Evolutionary conservation across 2,797 vertebrate genomes (phyloP), one percentile per base, ranked within the genome.

Genomic region (Eleutherodactylus coqui): DNA sequence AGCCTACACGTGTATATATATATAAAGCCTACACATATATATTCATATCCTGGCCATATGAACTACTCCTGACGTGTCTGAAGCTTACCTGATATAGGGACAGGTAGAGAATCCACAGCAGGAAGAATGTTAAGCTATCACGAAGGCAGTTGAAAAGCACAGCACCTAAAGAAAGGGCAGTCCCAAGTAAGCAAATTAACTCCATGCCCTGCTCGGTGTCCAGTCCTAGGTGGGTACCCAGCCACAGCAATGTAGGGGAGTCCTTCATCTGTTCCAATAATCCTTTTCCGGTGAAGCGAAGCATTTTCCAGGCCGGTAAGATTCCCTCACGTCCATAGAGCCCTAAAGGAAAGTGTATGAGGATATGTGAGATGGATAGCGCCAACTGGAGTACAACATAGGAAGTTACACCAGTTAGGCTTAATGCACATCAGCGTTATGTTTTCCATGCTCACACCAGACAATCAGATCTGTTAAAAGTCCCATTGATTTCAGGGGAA

Each of bases 121-220:
- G 90, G 85, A 97, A 88, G 62, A 96, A 98, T 45, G 96, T 79
- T 58, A 97, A 51, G 24, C 94, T 93, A 89, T 96, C 95, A 78
- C 96, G 89, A 73, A 98, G 90, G 0, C 88, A 72, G 36, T 93
- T 94, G 38, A 94, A 73, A 27, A 97, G 87, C 34, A 93, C 85
- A 14, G 96, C 94, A 0, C 93, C 92, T 0, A 98, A 88, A 83
- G 96, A 95, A 72, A 95, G 90, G 0, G 93, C 67, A 0, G 90
- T 78, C 0, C 97, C 97, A 0, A 93, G 24, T 1, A 98, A 93
- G 85, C 96, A 97, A 60, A 98, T 92, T 82, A 98, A 90, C 94
- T 98, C 97, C 95, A 97, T 95, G 70, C 95, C 93, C 34, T 95
- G 94, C 73, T 97, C 96, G 0, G 97, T 97, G 89, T 97, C 96